phyloP scores from a whole-genome alignment of 2,888 invertebrate genomes.

The Agelastica alni region DNA sequence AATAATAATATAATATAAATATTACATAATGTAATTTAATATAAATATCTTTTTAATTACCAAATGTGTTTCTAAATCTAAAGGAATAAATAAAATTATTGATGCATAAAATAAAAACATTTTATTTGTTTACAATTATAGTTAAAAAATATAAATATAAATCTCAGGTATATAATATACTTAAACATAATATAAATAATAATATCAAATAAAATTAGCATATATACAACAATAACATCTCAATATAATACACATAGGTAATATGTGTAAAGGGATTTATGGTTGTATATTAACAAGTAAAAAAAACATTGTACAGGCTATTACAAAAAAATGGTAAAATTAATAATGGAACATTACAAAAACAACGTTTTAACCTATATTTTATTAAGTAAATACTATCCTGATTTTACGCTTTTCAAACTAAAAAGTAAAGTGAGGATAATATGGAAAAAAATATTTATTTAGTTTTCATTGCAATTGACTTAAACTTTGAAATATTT shows the following conservation, averaged over 20 bases:
- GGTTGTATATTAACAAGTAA: slow-evolving; percentile 7
- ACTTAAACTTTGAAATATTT: no score
- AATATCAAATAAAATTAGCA: slow-evolving; percentile 8
- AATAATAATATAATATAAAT: no score
- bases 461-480: no score
- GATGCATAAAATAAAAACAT: slow-evolving; percentile 9
- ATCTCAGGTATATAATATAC: slow-evolving; percentile 5
- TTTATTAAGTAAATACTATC: slow-evolving; percentile 1
- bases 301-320: slow-evolving; percentile 6
- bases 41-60: no score
- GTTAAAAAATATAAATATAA: slow-evolving; percentile 8
- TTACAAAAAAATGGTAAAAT: slow-evolving; percentile 6
- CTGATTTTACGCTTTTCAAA: no score
- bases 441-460: no score
- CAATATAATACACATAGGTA: background rate
- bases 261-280: background rate
- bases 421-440: no score
- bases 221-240: slow-evolving; percentile 6
- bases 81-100: no score
- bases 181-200: slow-evolving; percentile 2
- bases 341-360: background rate
- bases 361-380: background rate
- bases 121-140: slow-evolving; percentile 10
- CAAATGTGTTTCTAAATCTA: no score
- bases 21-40: no score